Percentiles rank a stretch among this genome's conserved stretches.
Evolutionary conservation across 2,797 vertebrate genomes (phyloP).

Genomic region (Cryptoprocta ferox): DNA sequence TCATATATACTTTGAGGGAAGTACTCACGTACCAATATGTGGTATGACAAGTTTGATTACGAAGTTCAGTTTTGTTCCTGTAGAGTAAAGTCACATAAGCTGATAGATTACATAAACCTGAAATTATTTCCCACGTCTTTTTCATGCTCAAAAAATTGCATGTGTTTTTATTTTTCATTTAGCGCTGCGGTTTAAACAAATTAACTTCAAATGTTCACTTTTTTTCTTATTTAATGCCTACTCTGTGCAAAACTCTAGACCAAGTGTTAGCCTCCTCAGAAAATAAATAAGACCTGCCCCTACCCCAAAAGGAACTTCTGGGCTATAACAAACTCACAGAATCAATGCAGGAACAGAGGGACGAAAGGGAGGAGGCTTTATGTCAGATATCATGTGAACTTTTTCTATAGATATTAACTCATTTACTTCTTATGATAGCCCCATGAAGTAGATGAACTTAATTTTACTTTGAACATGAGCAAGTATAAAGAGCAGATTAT

Average conservation of each 20-base stretch:
- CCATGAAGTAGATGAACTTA: neutral
- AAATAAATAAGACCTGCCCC: neutral
- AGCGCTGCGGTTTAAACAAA: neutral
- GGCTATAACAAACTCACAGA: neutral
- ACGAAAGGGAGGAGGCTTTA: neutral
- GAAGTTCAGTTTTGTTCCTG: neutral
- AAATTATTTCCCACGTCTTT: neutral
- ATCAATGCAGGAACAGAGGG: neutral
- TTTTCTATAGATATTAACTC: neutral
- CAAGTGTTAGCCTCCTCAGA: neutral
- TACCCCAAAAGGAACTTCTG: neutral
- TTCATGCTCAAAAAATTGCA: constrained; percentile 39
- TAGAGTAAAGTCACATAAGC: neutral
- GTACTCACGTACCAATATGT: neutral
- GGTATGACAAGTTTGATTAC: neutral
- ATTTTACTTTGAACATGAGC: neutral
- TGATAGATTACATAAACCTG: neutral
- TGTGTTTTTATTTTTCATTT: neutral
- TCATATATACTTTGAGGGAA: neutral
- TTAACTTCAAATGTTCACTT: neutral
- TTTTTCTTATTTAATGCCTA: neutral
- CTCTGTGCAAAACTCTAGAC: neutral
- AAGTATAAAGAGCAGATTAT: neutral
- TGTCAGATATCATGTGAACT: neutral
- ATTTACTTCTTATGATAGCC: neutral